phyloP scores from a whole-genome alignment of 1,140 invertebrate genomes.

The Bombus waltoni region DNA sequence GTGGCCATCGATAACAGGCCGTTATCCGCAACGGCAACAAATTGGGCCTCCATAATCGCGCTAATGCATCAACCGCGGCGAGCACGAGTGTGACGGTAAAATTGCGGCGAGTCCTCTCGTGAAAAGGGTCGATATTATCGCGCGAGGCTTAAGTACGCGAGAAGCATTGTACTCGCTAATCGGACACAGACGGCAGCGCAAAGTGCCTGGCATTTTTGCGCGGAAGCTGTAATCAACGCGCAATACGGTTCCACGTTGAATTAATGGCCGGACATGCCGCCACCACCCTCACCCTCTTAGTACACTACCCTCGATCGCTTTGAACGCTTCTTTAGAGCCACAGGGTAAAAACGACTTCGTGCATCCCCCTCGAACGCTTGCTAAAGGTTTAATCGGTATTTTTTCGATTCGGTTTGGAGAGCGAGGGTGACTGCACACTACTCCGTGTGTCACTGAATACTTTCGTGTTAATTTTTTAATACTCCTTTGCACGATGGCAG shows the following conservation, averaged over 20 bases:
- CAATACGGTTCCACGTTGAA: slow-evolving; percentile 49
- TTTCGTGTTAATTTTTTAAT: not conserved
- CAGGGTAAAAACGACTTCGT: not conserved
- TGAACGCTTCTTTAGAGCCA: not conserved
- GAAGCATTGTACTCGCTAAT: slow-evolving; percentile 50
- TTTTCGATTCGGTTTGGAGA: not conserved
- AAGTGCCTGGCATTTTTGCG: slow-evolving; percentile 58
- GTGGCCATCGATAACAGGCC: slow-evolving; percentile 53
- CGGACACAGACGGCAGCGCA: slow-evolving; percentile 44
- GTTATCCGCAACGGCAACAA: slow-evolving; percentile 69
- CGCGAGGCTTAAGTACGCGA: slow-evolving; percentile 46
- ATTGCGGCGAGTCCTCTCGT: slow-evolving; percentile 69
- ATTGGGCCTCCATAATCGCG: slow-evolving; percentile 74
- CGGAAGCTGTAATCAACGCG: slow-evolving; percentile 59
- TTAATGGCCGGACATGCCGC: slow-evolving; percentile 12
- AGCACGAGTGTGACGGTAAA: slow-evolving; percentile 70
- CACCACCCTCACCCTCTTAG: not conserved
- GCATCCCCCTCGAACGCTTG: not conserved
- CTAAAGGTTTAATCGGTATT: not conserved
- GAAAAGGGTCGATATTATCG: slow-evolving; percentile 58
- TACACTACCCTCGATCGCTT: not conserved
- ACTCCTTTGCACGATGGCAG: no score
- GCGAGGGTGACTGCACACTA: no score
- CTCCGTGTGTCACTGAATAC: not conserved
- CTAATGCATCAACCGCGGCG: slow-evolving; percentile 69